Conservation (phyloP, 2,113 vertebrate species). For the Herpetotheres cachinnans region DNA sequence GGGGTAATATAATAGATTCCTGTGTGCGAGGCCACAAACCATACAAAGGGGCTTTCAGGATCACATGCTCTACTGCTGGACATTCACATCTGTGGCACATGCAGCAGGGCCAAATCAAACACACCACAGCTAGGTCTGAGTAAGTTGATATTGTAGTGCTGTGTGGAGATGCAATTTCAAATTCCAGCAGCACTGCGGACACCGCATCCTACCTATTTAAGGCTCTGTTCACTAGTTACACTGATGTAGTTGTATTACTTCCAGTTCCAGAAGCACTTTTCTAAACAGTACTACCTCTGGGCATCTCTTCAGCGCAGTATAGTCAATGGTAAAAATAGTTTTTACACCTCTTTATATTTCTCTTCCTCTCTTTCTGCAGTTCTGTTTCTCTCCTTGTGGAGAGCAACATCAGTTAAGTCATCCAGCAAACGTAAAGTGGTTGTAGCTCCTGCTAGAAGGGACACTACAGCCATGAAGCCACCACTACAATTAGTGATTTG, state of each 20-base stretch:
- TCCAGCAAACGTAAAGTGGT: not conserved
- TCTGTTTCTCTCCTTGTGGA: not conserved
- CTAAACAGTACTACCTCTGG: not conserved
- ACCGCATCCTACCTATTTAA: not conserved
- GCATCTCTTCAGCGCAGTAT: not conserved
- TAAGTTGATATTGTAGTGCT: fast-evolving
- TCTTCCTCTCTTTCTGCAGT: not conserved
- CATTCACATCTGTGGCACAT: not conserved
- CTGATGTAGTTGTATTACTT: not conserved
- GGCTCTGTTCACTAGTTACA: not conserved
- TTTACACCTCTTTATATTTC: not conserved
- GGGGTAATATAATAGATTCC: not conserved
- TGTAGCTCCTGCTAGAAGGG: not conserved
- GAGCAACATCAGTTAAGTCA: not conserved
- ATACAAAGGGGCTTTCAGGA: not conserved
- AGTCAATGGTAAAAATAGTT: not conserved
- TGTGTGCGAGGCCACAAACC: not conserved
- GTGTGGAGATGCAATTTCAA: not conserved
- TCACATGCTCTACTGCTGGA: not conserved
- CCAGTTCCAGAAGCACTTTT: not conserved
- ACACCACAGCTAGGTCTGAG: not conserved
- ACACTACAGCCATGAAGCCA: not conserved
- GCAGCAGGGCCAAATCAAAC: not conserved
- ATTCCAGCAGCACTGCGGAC: not conserved
- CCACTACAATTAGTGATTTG: not conserved